Base-by-base conservation (phyloP, 1,140 invertebrate species). In the Apis dorsata region DNA sequence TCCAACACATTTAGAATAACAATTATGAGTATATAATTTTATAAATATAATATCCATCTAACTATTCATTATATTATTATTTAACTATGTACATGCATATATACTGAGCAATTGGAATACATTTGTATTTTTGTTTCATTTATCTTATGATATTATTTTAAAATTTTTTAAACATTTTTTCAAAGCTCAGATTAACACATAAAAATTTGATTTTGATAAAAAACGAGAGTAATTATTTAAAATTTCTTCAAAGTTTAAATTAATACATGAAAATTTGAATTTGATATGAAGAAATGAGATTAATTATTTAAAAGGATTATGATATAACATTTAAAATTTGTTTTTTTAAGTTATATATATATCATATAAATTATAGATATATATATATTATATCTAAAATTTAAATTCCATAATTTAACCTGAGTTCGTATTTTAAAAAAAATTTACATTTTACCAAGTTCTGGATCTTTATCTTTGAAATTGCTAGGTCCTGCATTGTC, bases 401-500 rank as follows among this genome's bases (percentile, higher is more conserved):
- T 66, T 57, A 49, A 57, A n/a, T 28, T 49, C 1, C 4, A 68
- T 17, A 24, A 66, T 66, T 68, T n/a, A 76, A 24, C n/a, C 21
- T 59, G 53, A 53, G 28, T 60, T 9, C 17, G 12, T 10, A 1
- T 55, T 7, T 13, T 8, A 21, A 24, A 4, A 24, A 44, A n/a
- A 60, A 10, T 60, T 89, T 88, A 91, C 65, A 77, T 76, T 55
- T 85, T 85, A 13, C 87, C 91, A 71, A 84, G 17, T 66, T 92
- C 91, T 15, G 83, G 84, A 78, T 91, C 90, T 55, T 86, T 89
- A 1, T 91, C 90, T 68, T 75, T 84, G 3, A 66, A 24, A 55
- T 84, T 91, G 62, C 91, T 92, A 7, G 89, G 78, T 63, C 91
- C 90, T 21, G 82, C 88, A 80, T 10, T 79, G 1, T 92, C 89